These are phyloP conservation scores for Plotosus lineatus DNA, from an alignment of 2,113 vertebrate genomes.

Conservation along the genomic window DNA sequence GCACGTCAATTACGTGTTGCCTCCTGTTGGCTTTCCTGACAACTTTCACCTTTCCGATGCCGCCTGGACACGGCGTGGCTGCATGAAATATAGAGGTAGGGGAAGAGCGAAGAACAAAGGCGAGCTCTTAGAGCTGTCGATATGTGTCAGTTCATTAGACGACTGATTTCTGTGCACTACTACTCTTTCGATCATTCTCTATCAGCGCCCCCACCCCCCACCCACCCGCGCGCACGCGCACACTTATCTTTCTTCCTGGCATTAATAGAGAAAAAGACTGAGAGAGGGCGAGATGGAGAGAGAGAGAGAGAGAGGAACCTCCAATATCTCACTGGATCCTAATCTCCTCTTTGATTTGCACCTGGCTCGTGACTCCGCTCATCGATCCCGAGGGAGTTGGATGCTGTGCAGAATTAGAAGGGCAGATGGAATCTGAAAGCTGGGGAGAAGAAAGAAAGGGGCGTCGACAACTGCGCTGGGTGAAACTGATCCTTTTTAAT, in stretches of 20 bases:
- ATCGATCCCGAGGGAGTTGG: constrained; percentile 48
- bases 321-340: constrained; percentile 27
- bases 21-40: constrained; percentile 63
- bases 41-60: constrained; percentile 68
- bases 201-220: background rate
- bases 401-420: constrained; percentile 32
- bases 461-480: background rate
- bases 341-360: constrained; percentile 55
- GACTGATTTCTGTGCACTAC: constrained; percentile 35
- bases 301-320: constrained; percentile 19
- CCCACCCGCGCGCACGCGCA: too few relatives aligned
- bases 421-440: constrained; percentile 21
- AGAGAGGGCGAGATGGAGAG: constrained; percentile 6
- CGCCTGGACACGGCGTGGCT: constrained; percentile 21
- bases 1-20: constrained; percentile 65
- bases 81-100: constrained; percentile 56
- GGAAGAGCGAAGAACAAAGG: constrained; percentile 46
- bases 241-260: constrained; percentile 12
- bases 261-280: constrained; percentile 1
- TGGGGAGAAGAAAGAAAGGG: constrained; percentile 1
- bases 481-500: constrained; percentile 38
- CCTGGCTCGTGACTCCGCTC: constrained; percentile 30
- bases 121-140: constrained; percentile 43
- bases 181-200: background rate
- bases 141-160: constrained; percentile 57